Percentiles rank a stretch among this genome's conserved stretches.
These are phyloP conservation scores for Garrulus glandarius DNA, from an alignment of 2,797 vertebrate genomes.

Conservation along the genomic window DNA sequence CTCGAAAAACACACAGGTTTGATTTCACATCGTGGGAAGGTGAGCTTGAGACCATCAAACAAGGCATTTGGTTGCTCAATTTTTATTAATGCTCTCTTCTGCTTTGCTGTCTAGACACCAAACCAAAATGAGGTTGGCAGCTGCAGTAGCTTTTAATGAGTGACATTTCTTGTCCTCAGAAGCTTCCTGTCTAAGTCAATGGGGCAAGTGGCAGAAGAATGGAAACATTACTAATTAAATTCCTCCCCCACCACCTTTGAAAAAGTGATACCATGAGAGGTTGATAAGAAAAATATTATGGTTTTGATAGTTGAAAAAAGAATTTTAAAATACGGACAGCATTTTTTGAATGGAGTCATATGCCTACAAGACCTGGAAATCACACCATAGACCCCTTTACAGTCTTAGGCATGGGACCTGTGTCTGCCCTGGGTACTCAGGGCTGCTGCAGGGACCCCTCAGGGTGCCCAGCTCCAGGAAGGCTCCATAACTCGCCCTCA, in stretches of 20 bases:
- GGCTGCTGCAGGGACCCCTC: not conserved
- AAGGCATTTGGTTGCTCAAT: not conserved
- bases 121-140: not conserved
- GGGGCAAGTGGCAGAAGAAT: not conserved
- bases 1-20: not conserved
- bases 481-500: accelerated
- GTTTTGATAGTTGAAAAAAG: not conserved
- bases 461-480: not conserved
- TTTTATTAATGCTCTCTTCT: not conserved
- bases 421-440: not conserved
- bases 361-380: not conserved
- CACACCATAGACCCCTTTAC: not conserved
- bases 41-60: not conserved
- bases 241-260: not conserved
- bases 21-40: not conserved
- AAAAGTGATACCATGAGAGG: not conserved
- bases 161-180: not conserved
- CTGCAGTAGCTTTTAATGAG: not conserved
- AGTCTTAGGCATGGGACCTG: not conserved
- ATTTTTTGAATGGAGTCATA: not conserved
- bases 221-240: not conserved
- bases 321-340: accelerated
- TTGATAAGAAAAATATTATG: not conserved
- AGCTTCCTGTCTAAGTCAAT: not conserved
- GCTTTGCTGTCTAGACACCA: conserved; percentile 4